Conservation (phyloP, 2,113 vertebrate genomes). For the Daubentonia madagascariensis region DNA sequence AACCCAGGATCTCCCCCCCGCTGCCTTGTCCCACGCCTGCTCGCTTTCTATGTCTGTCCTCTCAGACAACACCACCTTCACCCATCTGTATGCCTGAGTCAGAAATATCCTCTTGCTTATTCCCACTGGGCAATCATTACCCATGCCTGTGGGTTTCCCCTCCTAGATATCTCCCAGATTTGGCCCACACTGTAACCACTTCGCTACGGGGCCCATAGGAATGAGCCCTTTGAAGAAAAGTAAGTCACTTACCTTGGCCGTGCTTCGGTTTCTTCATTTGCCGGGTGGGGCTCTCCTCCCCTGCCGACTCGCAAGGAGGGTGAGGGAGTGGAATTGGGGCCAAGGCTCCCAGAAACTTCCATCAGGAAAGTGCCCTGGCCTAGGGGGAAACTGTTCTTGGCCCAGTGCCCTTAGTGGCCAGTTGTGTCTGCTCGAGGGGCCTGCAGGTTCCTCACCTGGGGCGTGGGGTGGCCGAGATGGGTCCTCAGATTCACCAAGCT, state of each 20-base stretch:
- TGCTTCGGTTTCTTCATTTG: conserved; percentile 21
- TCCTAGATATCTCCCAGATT: background rate
- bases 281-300: background rate
- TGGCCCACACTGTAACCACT: background rate
- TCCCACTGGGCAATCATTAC: background rate
- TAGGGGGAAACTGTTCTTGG: background rate
- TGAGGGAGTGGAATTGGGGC: background rate
- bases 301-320: background rate
- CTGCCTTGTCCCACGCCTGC: background rate
- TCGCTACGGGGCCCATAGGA: background rate
- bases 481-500: background rate
- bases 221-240: background rate
- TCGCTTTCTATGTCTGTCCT: background rate
- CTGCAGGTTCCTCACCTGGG: background rate
- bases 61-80: background rate
- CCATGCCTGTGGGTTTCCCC: background rate
- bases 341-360: background rate
- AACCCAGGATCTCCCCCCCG: background rate
- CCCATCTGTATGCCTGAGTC: background rate
- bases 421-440: accelerated
- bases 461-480: background rate
- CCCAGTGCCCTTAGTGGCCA: background rate
- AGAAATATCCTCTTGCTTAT: background rate
- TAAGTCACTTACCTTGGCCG: background rate
- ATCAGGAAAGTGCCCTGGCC: background rate